These are phyloP conservation scores for Aleiodes leptofemur DNA, from an alignment of 2,888 invertebrate genomes.

Conservation along the genomic window DNA sequence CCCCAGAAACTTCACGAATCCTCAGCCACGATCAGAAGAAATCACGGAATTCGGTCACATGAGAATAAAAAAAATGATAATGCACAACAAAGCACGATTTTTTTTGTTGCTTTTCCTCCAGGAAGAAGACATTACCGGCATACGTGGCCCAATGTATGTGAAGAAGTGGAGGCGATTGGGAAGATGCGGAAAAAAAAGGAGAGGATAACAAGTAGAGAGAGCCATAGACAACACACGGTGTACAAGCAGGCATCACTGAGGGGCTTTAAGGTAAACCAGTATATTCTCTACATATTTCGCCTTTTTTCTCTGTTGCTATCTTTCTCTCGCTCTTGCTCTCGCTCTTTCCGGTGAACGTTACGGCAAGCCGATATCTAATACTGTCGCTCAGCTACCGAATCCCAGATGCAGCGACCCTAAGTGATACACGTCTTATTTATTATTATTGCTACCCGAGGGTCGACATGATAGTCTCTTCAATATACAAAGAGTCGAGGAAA, in stretches of 20 bases:
- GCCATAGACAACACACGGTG: slow-evolving; percentile 56
- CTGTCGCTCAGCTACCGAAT: slow-evolving; percentile 48
- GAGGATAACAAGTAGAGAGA: slow-evolving; percentile 32
- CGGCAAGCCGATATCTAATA: slow-evolving; percentile 60
- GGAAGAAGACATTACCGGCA: slow-evolving; percentile 29
- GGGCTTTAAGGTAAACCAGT: slow-evolving; percentile 38
- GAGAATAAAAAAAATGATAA: slow-evolving; percentile 48
- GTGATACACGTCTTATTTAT: slow-evolving; percentile 56
- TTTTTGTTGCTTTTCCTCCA: not conserved
- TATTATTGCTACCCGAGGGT: slow-evolving; percentile 51
- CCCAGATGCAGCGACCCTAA: slow-evolving; percentile 55
- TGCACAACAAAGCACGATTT: slow-evolving; percentile 1
- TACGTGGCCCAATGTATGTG: slow-evolving; percentile 34
- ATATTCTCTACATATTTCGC: slow-evolving; percentile 32
- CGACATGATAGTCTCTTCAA: not conserved
- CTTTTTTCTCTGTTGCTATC: not conserved
- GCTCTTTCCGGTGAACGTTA: slow-evolving; percentile 47
- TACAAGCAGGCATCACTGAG: slow-evolving; percentile 46
- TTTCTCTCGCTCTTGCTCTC: slow-evolving; percentile 22
- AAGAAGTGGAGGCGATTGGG: slow-evolving; percentile 14
- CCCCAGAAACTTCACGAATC: too few species aligned
- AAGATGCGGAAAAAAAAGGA: slow-evolving; percentile 34
- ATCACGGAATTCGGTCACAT: slow-evolving; percentile 13
- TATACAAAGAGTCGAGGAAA: slow-evolving; percentile 29
- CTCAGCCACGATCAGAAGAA: too few species aligned